Percentiles rank a stretch among this genome's conserved stretches.
Conservation (phyloP, 2,113 vertebrate genomes). For the Diadophis punctatus region DNA sequence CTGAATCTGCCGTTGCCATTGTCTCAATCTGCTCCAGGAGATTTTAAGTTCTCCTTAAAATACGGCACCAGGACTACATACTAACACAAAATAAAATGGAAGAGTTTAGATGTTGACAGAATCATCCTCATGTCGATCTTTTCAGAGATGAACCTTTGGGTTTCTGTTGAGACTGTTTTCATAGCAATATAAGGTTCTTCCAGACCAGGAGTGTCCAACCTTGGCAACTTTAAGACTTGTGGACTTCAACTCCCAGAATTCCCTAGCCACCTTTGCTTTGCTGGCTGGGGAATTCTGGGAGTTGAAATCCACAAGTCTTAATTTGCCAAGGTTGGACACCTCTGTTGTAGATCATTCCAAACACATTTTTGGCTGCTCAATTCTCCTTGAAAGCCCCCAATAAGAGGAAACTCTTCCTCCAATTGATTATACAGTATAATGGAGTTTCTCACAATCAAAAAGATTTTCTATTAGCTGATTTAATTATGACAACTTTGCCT, state of each 20-base stretch:
- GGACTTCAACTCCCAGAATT: neutral
- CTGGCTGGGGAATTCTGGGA: neutral
- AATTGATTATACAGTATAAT: neutral
- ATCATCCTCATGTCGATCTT: neutral
- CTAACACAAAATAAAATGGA: neutral
- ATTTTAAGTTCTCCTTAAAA: neutral
- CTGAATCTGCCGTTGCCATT: neutral
- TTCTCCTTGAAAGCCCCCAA: neutral
- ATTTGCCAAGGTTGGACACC: neutral
- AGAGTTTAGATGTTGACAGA: neutral
- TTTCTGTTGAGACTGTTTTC: neutral
- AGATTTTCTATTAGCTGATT: neutral
- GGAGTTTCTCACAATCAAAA: neutral
- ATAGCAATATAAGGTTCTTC: neutral
- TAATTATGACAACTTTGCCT: neutral
- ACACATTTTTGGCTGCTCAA: neutral
- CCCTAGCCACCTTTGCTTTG: neutral
- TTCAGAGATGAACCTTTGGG: neutral
- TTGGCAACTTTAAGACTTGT: neutral
- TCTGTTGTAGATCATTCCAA: neutral
- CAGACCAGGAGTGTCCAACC: neutral
- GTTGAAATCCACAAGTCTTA: neutral
- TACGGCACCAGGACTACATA: neutral
- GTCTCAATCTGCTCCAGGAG: neutral
- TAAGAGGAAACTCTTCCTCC: neutral